phyloP scores from a whole-genome alignment of 2,113 vertebrate species.

The Corythoichthys intestinalis region DNA sequence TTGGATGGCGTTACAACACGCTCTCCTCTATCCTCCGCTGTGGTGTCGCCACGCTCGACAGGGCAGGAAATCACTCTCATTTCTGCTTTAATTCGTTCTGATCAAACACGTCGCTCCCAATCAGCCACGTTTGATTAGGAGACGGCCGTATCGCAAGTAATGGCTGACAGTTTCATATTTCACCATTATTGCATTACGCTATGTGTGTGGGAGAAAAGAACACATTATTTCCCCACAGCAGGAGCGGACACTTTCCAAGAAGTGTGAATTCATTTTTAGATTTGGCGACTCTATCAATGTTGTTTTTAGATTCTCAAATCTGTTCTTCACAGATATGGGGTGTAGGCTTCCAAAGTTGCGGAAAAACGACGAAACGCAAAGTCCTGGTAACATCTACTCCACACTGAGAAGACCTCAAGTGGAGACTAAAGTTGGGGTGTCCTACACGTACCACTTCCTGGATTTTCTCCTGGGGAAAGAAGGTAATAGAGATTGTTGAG shows the following conservation, averaged over 20 bases:
- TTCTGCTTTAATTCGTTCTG: slow-evolving; percentile 69
- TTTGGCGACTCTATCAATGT: slow-evolving; percentile 48
- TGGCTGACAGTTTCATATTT: slow-evolving; percentile 52
- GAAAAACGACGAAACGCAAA: slow-evolving; percentile 82
- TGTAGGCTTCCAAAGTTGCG: slow-evolving; percentile 88
- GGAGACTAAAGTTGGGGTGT: slow-evolving; percentile 87
- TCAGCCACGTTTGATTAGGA: slow-evolving; percentile 64
- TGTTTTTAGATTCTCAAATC: slow-evolving; percentile 12
- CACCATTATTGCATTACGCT: slow-evolving; percentile 18
- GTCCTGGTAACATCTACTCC: slow-evolving; percentile 95
- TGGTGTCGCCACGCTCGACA: slow-evolving; percentile 55
- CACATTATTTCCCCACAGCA: slow-evolving; percentile 29
- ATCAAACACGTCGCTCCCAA: slow-evolving; percentile 73
- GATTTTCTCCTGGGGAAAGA: slow-evolving; percentile 88
- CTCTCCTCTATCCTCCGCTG: slow-evolving; percentile 9
- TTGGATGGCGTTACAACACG: slow-evolving; percentile 28
- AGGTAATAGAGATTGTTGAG: slow-evolving; percentile 68
- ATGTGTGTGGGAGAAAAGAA: slow-evolving; percentile 7
- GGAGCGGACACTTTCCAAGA: slow-evolving; percentile 19
- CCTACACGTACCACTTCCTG: slow-evolving; percentile 91
- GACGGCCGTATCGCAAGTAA: slow-evolving; percentile 62
- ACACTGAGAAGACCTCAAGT: slow-evolving; percentile 92
- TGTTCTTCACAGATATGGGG: slow-evolving; percentile 77
- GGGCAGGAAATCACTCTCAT: slow-evolving; percentile 68
- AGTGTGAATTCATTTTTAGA: slow-evolving; percentile 47